Base-by-base conservation (phyloP, 2,797 vertebrate species). In the Pangasius djambal region DNA sequence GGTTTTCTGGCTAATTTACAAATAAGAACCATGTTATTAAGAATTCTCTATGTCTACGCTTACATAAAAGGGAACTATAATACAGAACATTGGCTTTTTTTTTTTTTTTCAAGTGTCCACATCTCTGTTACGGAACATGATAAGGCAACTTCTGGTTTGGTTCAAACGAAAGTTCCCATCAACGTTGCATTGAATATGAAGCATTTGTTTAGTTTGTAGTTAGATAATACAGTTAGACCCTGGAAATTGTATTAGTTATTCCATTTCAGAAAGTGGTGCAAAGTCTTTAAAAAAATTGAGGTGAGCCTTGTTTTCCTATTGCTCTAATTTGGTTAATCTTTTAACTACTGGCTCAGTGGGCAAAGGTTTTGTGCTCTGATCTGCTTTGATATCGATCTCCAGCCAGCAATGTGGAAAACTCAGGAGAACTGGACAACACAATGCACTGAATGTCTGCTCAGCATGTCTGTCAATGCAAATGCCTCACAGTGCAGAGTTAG, bases 351-450 rank as follows among this genome's bases (percentile, higher is more conserved):
- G 22, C 72, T 75, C 44, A 15, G 40, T 6, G 31, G 48, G 18
- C 48, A 78, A 78, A 81, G 52, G 78, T 81, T 81, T 81, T 57
- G 18, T 57, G 4, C n/a, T 81, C n/a, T 22, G n/a, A 57, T 81
- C 57, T 61, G 57, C 55, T 82, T 82, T 40, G 28, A 28, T 28
- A 61, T 40, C 18, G 34, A 61, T 40, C 75, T 31, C 18, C 34
- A 37, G 57, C 31, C 20, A 13, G 77, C 78, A 79, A n/a, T 9
- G 28, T 78, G 75, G 48, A 31, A 79, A 31, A 7, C n/a, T 50
- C 25, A 77, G 48, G 74, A 9, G 77, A 79, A 55, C 48, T 34
- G 77, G 28, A 79, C 20, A 82, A 28, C 61, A 25, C 4, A 40
- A 28, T n/a, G 8, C 34, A 59, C 25, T 78, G 75, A 78, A 52